These are phyloP conservation scores for Porites australiensis DNA, from an alignment of 64 coral and sea anemone species.

Conservation along the genomic window DNA sequence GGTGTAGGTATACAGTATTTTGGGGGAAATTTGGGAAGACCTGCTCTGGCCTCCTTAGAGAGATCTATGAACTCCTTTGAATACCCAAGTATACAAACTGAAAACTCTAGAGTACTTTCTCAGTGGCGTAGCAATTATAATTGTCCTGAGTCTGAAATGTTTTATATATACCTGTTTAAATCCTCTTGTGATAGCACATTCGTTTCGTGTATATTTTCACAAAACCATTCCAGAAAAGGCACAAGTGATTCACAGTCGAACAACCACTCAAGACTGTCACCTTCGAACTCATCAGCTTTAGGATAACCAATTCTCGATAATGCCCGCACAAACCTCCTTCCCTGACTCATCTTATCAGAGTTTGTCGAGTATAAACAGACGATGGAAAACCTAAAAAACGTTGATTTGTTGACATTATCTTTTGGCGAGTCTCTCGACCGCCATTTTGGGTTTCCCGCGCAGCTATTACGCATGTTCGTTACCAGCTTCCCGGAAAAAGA, in stretches of 20 bases:
- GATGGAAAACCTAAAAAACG: not conserved
- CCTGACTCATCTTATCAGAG: slow-evolving; percentile 25
- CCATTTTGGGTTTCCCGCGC: slow-evolving; percentile 36
- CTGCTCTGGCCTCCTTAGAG: no score
- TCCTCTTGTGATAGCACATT: slow-evolving; percentile 78
- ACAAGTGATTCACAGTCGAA: slow-evolving; percentile 72
- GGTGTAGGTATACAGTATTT: no score
- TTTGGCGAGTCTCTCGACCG: not conserved
- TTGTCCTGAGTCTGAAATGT: no score
- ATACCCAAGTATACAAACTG: no score
- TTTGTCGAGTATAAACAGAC: not conserved
- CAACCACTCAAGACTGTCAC: slow-evolving; percentile 77
- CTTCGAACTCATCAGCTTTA: slow-evolving; percentile 56
- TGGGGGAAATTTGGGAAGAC: no score
- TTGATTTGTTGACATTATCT: not conserved
- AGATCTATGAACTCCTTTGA: no score
- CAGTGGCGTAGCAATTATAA: no score
- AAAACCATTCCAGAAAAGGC: slow-evolving; percentile 90
- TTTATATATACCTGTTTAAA: slow-evolving; percentile 44
- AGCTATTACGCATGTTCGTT: not conserved
- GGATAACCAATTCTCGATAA: slow-evolving; percentile 74
- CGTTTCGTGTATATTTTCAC: slow-evolving; percentile 62
- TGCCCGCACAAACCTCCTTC: slow-evolving; percentile 40
- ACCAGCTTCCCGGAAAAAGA: not conserved
- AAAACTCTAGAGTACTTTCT: no score